Evolutionary conservation across 2,888 invertebrate genomes (phyloP).

Genomic region (Lydus trimaculatus): DNA sequence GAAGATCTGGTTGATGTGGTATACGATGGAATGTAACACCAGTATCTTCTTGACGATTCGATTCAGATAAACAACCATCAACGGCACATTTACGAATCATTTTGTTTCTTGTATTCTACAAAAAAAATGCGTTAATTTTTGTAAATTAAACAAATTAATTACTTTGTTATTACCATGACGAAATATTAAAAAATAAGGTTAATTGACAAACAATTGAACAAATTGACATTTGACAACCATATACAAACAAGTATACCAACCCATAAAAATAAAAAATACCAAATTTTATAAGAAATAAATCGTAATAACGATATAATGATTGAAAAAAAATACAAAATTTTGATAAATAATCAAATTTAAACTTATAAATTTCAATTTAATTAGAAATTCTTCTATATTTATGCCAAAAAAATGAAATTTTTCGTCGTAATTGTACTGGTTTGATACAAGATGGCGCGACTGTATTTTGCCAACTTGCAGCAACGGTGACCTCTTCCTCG

Average conservation of each 20-base stretch:
- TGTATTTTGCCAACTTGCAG: neutral
- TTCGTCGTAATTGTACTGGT: no score
- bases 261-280: no score
- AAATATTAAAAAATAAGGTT: neutral
- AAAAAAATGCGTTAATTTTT: neutral
- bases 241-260: no score
- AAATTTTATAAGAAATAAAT: no score
- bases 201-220: neutral
- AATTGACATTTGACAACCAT: neutral
- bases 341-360: no score
- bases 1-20: constrained; percentile 69
- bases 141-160: neutral
- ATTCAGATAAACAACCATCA: constrained; percentile 69
- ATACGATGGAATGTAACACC: constrained; percentile 81
- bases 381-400: no score
- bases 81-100: constrained; percentile 74
- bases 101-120: constrained; percentile 8
- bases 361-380: no score
- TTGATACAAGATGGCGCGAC: neutral
- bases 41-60: constrained; percentile 67
- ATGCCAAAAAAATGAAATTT: no score
- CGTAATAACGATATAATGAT: no score
- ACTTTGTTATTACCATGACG: neutral
- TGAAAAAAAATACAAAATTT: no score
- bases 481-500: neutral